Percentiles rank a stretch among this genome's conserved stretches.
These are phyloP conservation scores for Lota lota DNA, from an alignment of 2,113 vertebrate genomes.

Conservation along the genomic window DNA sequence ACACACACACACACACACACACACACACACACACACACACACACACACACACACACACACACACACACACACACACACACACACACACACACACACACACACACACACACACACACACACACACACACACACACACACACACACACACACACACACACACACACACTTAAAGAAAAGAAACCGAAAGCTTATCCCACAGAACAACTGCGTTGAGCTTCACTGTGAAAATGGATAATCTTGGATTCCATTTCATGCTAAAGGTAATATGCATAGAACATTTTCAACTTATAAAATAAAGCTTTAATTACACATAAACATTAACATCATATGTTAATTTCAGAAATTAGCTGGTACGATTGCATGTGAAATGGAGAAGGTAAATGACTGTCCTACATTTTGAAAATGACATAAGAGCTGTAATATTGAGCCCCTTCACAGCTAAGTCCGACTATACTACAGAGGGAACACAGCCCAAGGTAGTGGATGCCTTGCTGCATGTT, in stretches of 20 bases:
- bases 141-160: slow-evolving; percentile 4
- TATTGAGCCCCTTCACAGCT: slow-evolving; percentile 59
- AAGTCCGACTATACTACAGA: slow-evolving; percentile 51
- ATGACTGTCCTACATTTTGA: slow-evolving; percentile 40
- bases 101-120: slow-evolving; percentile 24
- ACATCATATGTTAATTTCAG: slow-evolving; percentile 61
- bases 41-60: slow-evolving; percentile 16
- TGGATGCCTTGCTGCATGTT: slow-evolving; percentile 43
- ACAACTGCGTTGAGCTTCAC: slow-evolving; percentile 60
- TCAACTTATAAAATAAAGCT: slow-evolving; percentile 65
- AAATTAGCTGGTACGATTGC: slow-evolving; percentile 48
- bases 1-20: slow-evolving; percentile 4
- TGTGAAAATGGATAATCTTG: slow-evolving; percentile 52
- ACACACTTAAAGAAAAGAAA: slow-evolving; percentile 41
- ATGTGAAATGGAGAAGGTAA: slow-evolving; percentile 57
- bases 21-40: slow-evolving; percentile 29
- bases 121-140: slow-evolving; percentile 14
- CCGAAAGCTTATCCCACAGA: slow-evolving; percentile 43
- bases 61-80: slow-evolving; percentile 14
- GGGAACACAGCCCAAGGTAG: slow-evolving; percentile 53
- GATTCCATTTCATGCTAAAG: slow-evolving; percentile 60
- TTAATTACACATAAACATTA: slow-evolving; percentile 57
- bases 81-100: background rate
- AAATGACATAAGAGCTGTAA: slow-evolving; percentile 52
- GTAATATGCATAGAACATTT: slow-evolving; percentile 71